Evolutionary conservation across 2,797 vertebrate genomes (phyloP).

Genomic region (Anabacerthia variegaticeps): DNA sequence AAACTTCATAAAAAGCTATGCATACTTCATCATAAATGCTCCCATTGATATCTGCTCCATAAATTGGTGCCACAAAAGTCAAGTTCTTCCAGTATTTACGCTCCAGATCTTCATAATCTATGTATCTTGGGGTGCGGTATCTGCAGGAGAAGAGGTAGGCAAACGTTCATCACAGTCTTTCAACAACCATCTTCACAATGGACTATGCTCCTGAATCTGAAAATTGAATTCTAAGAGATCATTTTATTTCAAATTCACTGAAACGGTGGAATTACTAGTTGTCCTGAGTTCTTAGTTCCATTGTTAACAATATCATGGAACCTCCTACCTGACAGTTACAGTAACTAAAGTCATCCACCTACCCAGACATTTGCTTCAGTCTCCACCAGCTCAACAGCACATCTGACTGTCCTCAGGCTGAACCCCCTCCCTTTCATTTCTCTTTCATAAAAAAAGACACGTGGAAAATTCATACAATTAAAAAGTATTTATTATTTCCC

Average conservation of each 20-base stretch:
- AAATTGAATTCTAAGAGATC: background rate
- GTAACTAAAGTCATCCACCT: background rate
- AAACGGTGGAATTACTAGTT: background rate
- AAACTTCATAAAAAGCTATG: slow-evolving; percentile 42
- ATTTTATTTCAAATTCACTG: background rate
- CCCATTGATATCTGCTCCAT: slow-evolving; percentile 95
- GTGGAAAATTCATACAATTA: background rate
- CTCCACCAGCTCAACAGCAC: background rate
- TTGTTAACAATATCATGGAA: background rate
- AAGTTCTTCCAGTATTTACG: slow-evolving; percentile 99
- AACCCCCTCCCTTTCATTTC: background rate
- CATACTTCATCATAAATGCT: slow-evolving; percentile 95
- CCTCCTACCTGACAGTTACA: background rate
- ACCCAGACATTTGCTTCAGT: background rate
- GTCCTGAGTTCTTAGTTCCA: background rate
- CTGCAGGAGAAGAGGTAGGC: slow-evolving; percentile 72
- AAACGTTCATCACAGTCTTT: slow-evolving; percentile 5
- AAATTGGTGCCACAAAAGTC: slow-evolving; percentile 95
- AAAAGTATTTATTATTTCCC: background rate
- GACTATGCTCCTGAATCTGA: background rate
- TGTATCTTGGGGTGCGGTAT: slow-evolving; percentile 92
- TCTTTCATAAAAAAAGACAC: background rate
- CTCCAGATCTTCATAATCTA: slow-evolving; percentile 96
- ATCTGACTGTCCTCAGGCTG: background rate
- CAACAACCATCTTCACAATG: background rate